phyloP scores from a whole-genome alignment of 37 sponge, comb jelly and placozoan species.

The Mnemiopsis leidyi region DNA sequence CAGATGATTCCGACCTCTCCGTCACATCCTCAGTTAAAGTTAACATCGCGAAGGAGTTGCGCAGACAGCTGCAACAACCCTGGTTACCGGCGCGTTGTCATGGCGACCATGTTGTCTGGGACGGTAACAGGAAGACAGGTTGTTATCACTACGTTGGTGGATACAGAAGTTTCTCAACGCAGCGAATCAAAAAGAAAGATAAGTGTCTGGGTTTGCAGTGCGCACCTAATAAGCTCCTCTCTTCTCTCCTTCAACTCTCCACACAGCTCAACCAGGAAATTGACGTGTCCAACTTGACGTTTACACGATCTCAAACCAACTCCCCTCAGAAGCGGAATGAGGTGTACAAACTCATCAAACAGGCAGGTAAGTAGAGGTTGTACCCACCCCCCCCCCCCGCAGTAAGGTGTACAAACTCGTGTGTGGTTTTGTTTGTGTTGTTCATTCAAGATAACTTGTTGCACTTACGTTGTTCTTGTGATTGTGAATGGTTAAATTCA shows the following conservation, averaged over 20 bases:
- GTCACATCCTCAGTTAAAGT: background rate
- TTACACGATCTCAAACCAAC: background rate
- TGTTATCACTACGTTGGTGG: constrained; percentile 16
- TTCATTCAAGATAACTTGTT: too few relatives aligned
- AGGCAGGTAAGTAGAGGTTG: too few relatives aligned
- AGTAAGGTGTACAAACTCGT: too few relatives aligned
- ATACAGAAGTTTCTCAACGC: background rate
- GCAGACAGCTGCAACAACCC: constrained; percentile 13
- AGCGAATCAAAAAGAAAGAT: background rate
- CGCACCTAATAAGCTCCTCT: background rate
- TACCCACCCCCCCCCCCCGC: too few relatives aligned
- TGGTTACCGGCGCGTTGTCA: constrained; percentile 19
- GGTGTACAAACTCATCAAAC: background rate
- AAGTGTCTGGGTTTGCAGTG: constrained; percentile 21
- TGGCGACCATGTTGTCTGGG: background rate
- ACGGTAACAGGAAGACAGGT: constrained; percentile 39
- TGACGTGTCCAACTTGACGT: background rate
- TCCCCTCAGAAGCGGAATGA: background rate
- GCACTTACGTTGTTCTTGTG: too few relatives aligned
- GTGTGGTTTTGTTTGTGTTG: too few relatives aligned
- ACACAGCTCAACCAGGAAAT: constrained; percentile 4
- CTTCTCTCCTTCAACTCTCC: background rate
- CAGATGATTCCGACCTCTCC: background rate
- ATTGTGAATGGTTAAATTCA: too few relatives aligned
- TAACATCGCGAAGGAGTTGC: background rate